phyloP scores from a whole-genome alignment of 2,797 vertebrate genomes.

The Danio jaintianensis region DNA sequence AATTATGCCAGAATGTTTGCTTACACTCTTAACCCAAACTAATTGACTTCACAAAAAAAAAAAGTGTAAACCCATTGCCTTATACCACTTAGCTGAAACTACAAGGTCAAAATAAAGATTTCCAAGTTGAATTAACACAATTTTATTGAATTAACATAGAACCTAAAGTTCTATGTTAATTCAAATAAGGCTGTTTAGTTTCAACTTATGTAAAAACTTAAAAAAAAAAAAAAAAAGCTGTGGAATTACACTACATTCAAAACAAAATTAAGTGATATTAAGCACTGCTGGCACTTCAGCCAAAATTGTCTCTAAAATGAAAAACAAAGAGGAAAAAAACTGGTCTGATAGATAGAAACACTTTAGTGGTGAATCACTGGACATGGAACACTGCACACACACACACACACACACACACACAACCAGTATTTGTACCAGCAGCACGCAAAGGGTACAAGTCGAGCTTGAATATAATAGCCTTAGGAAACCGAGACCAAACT shows the following conservation, averaged over 20 bases:
- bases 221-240: too few relatives aligned
- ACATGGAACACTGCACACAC: constrained; percentile 20
- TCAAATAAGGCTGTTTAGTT: too few relatives aligned
- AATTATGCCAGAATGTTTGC: background rate
- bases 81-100: too few relatives aligned
- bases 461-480: constrained; percentile 16
- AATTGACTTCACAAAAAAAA: too few relatives aligned
- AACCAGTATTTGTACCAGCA: background rate
- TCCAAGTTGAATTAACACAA: too few relatives aligned
- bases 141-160: too few relatives aligned
- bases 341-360: background rate
- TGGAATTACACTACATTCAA: background rate
- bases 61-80: too few relatives aligned
- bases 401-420: background rate
- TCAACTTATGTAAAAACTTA: too few relatives aligned
- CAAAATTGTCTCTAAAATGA: background rate
- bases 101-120: too few relatives aligned
- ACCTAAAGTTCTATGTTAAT: too few relatives aligned
- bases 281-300: background rate
- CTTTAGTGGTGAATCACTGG: constrained; percentile 15
- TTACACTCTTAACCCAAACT: too few relatives aligned
- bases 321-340: background rate
- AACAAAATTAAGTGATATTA: background rate
- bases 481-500: constrained; percentile 14
- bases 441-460: background rate